These are phyloP conservation scores for Caretta caretta DNA, from an alignment of 2,113 vertebrate genomes.

Conservation along the genomic window DNA sequence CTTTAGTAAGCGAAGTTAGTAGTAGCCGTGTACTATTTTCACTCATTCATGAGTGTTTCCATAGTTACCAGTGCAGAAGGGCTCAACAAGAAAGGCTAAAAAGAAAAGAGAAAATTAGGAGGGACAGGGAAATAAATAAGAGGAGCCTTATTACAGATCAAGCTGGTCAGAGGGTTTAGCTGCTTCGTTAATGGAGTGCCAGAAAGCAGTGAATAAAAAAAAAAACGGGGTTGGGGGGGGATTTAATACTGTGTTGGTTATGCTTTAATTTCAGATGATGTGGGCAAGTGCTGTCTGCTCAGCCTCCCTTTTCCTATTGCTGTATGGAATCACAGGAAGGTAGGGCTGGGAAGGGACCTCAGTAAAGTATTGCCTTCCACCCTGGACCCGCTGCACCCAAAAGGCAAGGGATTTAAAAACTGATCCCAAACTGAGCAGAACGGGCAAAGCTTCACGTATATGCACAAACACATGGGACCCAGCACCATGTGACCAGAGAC, in stretches of 20 bases:
- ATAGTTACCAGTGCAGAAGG: slow-evolving; percentile 59
- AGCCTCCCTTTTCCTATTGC: slow-evolving; percentile 7
- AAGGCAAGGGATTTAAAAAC: neutral
- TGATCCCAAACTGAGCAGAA: neutral
- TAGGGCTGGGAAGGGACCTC: neutral
- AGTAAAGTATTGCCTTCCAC: neutral
- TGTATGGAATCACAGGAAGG: neutral
- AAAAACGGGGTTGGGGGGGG: neutral
- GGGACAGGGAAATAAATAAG: slow-evolving; percentile 6
- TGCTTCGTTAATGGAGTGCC: slow-evolving; percentile 40
- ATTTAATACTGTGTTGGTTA: neutral
- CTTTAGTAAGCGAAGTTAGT: neutral
- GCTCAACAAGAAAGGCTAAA: slow-evolving; percentile 10
- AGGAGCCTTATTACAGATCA: neutral
- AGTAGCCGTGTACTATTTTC: neutral
- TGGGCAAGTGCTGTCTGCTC: neutral
- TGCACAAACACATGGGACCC: neutral
- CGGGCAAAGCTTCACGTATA: neutral
- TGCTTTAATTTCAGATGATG: slow-evolving; percentile 25
- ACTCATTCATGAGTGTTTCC: slow-evolving; percentile 45
- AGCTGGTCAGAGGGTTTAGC: slow-evolving; percentile 40
- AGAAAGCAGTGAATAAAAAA: slow-evolving; percentile 32
- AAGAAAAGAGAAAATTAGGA: slow-evolving; percentile 16
- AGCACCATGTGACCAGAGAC: neutral
- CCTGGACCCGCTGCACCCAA: neutral